Evolutionary conservation across 2,797 vertebrate species (phyloP).

Genomic region (Lindbergichthys nudifrons): DNA sequence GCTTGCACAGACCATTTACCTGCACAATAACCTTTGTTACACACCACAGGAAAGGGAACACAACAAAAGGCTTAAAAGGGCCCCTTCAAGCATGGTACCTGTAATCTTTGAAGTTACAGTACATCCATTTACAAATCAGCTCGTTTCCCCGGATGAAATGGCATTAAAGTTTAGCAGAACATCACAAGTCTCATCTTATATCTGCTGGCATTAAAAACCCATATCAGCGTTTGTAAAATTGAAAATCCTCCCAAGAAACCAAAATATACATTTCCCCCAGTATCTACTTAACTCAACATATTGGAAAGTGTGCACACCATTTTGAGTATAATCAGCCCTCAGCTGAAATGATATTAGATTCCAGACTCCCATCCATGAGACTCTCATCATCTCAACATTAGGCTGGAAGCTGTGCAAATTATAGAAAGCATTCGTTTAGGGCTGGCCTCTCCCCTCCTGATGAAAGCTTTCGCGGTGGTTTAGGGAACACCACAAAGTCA

Average conservation of each 20-base stretch:
- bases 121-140: neutral
- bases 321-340: constrained; percentile 70
- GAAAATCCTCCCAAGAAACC: constrained; percentile 48
- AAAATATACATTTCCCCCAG: constrained; percentile 51
- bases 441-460: constrained; percentile 32
- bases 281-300: constrained; percentile 62
- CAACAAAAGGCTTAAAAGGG: too few relatives aligned
- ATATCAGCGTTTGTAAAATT: constrained; percentile 44
- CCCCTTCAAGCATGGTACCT: neutral
- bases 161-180: constrained; percentile 7
- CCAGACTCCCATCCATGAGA: constrained; percentile 47
- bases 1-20: too few relatives aligned
- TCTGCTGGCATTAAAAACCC: constrained; percentile 19
- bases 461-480: constrained; percentile 52
- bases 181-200: constrained; percentile 25
- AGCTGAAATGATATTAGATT: constrained; percentile 66
- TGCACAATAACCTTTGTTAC: too few relatives aligned
- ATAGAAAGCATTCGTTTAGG: constrained; percentile 54
- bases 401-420: constrained; percentile 61
- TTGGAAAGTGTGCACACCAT: constrained; percentile 63
- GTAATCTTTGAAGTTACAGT: neutral
- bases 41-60: too few relatives aligned
- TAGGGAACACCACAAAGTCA: constrained; percentile 54
- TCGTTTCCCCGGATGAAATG: constrained; percentile 3
- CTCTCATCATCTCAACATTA: constrained; percentile 68